Percentiles rank a stretch among this genome's conserved stretches.
Evolutionary conservation across 2,797 vertebrate genomes (phyloP).

Genomic region (Gastrophryne carolinensis): DNA sequence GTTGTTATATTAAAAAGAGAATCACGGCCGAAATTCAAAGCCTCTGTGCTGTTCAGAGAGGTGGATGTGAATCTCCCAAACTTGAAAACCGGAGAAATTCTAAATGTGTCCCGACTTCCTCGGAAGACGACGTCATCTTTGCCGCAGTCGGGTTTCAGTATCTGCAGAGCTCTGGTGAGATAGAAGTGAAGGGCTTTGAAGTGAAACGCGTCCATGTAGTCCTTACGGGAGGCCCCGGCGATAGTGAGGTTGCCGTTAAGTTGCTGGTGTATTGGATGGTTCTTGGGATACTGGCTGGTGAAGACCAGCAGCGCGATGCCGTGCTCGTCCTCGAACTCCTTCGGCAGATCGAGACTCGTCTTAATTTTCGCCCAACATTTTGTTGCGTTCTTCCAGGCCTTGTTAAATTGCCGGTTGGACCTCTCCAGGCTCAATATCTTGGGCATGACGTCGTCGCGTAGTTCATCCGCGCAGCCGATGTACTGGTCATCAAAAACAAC

Average conservation of each 20-base stretch:
- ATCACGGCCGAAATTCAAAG: neutral
- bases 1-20: neutral
- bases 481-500: conserved; percentile 6
- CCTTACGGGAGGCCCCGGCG: neutral
- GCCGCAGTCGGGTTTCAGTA: neutral
- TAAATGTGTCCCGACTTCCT: neutral
- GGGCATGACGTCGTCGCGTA: neutral
- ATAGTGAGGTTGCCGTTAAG: neutral
- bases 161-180: neutral
- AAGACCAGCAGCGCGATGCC: neutral
- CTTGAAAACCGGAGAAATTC: neutral
- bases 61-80: neutral
- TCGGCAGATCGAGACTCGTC: neutral
- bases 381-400: neutral
- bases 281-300: neutral
- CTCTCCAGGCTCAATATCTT: neutral
- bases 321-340: neutral
- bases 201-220: neutral
- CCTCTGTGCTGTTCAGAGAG: neutral
- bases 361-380: neutral
- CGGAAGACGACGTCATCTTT: neutral
- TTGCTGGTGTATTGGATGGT: neutral
- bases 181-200: neutral
- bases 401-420: neutral
- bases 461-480: neutral